Evolutionary conservation across 1,140 invertebrate genomes (phyloP), one percentile per base, ranked within the genome.

Genomic region (Panulirus ornatus): DNA sequence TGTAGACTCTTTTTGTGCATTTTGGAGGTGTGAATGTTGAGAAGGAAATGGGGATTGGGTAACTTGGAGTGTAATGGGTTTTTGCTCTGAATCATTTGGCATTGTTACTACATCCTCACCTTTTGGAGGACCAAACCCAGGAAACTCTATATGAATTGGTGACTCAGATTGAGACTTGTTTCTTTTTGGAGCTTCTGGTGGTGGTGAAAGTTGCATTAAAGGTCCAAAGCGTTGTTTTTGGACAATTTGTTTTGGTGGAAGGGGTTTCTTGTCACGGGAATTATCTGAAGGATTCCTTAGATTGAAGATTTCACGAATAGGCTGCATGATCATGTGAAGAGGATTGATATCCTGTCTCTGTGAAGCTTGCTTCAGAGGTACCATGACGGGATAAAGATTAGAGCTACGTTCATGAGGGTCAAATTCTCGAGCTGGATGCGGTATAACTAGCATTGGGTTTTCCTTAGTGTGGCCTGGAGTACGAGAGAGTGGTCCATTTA

Each of bases 71-170:
- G 11, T 3, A 40, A 63, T 42, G 5, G 22, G 36, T 42, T 42
- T 9, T 42, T 42, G 2, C 40, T 30, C 42, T 47, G 22, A 27
- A 47, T 42, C n/a, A 30, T 47, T 5, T 1, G 14, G n/a, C 76
- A 79, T 79, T 40, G 22, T 22, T 1, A 89, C 71, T 14, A 89
- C 42, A 44, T 89, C 87, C 14, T 89, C 79, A 1, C 79, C 87
- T 73, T 89, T 89, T 14, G 87, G 87, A 51, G 87, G 87, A 8
- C 87, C 87, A 84, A 89, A 89, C 19, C 81, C 87, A 51, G 66
- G 87, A 58, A 51, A 75, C 30, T 83, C 1, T 16, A 30, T 38
- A 42, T 5, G 14, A 30, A 58, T 2, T 19, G 54, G 30, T n/a
- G 38, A 30, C 11, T 27, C 30, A 9, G 42, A 27, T 70, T 75